Conservation (phyloP, 2,888 invertebrate species). For the Octonoba sinensis region DNA sequence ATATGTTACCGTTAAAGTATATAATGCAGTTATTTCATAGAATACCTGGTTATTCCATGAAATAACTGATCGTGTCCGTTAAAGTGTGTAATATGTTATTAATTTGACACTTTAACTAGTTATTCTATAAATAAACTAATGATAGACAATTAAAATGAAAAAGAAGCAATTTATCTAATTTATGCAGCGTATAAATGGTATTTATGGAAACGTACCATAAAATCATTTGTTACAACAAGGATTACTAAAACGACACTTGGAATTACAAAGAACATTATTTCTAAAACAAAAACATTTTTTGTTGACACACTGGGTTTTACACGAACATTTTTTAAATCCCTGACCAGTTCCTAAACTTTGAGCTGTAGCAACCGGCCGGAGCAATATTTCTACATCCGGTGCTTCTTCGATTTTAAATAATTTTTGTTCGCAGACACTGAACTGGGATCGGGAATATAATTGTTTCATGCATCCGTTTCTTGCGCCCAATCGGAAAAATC, state of each 20-base stretch:
- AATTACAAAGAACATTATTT: no score
- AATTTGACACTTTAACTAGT: no score
- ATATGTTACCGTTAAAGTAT: conserved; percentile 56
- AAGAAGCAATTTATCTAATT: conserved; percentile 50
- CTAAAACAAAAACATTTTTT: conserved; percentile 40
- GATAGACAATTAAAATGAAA: conserved; percentile 51
- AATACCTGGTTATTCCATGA: conserved; percentile 55
- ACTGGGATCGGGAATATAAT: conserved; percentile 15
- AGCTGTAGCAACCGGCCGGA: conserved; percentile 55
- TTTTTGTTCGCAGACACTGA: conserved; percentile 20
- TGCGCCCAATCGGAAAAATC: conserved; percentile 10
- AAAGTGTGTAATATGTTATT: conserved; percentile 50
- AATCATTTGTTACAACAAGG: conserved; percentile 52
- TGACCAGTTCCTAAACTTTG: conserved; percentile 56
- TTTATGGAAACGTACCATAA: conserved; percentile 47
- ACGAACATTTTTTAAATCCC: conserved; percentile 54
- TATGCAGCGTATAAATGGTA: conserved; percentile 54
- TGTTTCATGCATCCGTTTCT: conserved; percentile 10
- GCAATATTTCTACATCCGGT: conserved; percentile 50
- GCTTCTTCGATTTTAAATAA: conserved; percentile 19
- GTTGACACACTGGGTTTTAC: conserved; percentile 55
- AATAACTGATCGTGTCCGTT: conserved; percentile 52
- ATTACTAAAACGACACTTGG: no score
- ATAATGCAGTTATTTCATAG: conserved; percentile 55
- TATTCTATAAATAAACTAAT: no score